Evolutionary conservation across 2,113 vertebrate genomes (phyloP), one percentile per base, ranked within the genome.

Genomic region (Forbesichthys papilliferus): DNA sequence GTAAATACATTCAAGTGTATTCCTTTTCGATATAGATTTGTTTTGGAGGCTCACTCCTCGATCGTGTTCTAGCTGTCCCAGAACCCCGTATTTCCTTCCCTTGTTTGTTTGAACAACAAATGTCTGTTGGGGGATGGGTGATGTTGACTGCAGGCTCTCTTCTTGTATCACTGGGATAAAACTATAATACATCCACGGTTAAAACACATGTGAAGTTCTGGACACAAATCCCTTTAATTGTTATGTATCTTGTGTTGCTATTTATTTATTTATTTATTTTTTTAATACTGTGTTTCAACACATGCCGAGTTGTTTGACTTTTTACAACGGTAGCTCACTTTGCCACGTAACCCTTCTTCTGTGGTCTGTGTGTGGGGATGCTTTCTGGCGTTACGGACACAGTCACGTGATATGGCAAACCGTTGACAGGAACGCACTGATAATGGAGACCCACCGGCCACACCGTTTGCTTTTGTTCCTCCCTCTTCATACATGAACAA

Each of bases 381-480:
- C 82, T 71, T 78, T 77, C 78, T 84, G 70, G 34, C 78, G 77
- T 88, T 87, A 80, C 64, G 20, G 75, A 73, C 64, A 34, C 64
- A 73, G 77, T 69, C 86, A 81, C 86, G 84, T 88, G 86, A 87
- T 85, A 62, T 11, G 3, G 60, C 10, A 4, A 77, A 82, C 75
- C 58, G 84, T 88, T 89, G 85, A 87, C 83, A 86, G 78, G 71
- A 84, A 68, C 75, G 77, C 3, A 27, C 79, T 83, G 89, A 85
- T 87, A 83, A 75, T 51, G 16, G 80, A 86, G 82, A 78, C 78
- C 63, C 64, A 75, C 61, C 61, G 68, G 77, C 84, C 74, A 76
- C 83, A 82, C 84, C 71, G 87, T 86, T 88, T 78, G 65, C 71
- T 80, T 87, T 83, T 84, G 71, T 81, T 84, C 71, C 70, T 78